Evolutionary conservation across 2,113 vertebrate species (phyloP).

Genomic region (Perca fluviatilis): DNA sequence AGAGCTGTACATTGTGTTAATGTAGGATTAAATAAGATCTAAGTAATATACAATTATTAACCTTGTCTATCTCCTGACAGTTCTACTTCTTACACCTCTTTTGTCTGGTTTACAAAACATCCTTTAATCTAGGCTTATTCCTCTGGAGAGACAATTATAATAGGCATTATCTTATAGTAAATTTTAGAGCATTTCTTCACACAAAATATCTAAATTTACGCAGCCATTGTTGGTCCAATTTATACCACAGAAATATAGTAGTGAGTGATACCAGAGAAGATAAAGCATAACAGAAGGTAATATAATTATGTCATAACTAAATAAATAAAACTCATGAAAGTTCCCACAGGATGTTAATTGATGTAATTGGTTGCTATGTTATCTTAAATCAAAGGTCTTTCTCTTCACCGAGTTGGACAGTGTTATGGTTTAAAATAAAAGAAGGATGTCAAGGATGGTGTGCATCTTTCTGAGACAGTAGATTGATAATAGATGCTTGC

Average conservation of each 20-base stretch:
- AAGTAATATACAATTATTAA: neutral
- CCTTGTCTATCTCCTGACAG: neutral
- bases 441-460: neutral
- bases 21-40: neutral
- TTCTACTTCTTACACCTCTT: neutral
- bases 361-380: neutral
- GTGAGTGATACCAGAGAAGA: neutral
- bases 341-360: neutral
- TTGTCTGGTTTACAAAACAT: neutral
- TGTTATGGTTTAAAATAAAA: neutral
- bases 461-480: neutral
- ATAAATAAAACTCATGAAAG: neutral
- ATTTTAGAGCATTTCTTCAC: neutral
- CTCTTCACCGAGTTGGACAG: neutral
- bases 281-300: neutral
- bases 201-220: neutral
- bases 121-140: conserved; percentile 13
- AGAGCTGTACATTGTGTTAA: neutral
- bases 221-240: neutral
- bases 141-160: conserved; percentile 5
- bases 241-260: neutral
- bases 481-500: conserved; percentile 14
- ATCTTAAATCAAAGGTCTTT: neutral
- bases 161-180: neutral
- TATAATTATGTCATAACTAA: neutral